Percentiles rank a stretch among this genome's conserved stretches.
phyloP scores from a whole-genome alignment of 2,888 invertebrate genomes.

The Rhodophaea formosa region DNA sequence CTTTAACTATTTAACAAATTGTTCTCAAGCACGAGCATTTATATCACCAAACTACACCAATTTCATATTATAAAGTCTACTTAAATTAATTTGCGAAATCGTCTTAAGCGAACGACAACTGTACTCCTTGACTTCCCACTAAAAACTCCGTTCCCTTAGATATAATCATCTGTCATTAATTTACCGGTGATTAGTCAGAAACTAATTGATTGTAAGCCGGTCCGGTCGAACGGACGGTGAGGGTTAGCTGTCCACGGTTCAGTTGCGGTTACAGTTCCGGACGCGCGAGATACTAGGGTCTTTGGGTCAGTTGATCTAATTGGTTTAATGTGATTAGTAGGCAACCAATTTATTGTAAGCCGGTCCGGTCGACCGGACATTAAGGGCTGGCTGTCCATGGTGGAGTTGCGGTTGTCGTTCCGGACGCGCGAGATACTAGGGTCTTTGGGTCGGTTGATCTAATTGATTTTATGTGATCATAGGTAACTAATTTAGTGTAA shows the following conservation, averaged over 20 bases:
- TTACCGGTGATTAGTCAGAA: slow-evolving; percentile 53
- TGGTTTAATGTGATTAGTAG: too few species aligned
- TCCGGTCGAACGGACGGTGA: slow-evolving; percentile 14
- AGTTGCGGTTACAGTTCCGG: background rate
- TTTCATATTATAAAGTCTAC: too few species aligned
- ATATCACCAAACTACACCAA: too few species aligned
- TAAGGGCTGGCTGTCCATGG: slow-evolving; percentile 22
- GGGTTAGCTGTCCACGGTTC: slow-evolving; percentile 16
- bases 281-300: too few species aligned
- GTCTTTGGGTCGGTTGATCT: background rate
- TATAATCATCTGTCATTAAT: slow-evolving; percentile 42
- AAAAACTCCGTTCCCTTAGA: too few species aligned
- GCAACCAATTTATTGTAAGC: slow-evolving; percentile 60
- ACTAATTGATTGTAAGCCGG: background rate
- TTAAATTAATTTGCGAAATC: too few species aligned
- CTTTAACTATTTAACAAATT: too few species aligned
- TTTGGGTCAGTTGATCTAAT: too few species aligned
- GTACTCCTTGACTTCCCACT: too few species aligned
- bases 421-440: background rate
- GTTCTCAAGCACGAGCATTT: too few species aligned
- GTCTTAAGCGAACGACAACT: too few species aligned
- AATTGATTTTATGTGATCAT: background rate
- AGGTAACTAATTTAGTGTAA: background rate
- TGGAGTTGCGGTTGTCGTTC: slow-evolving; percentile 20
- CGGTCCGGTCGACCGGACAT: slow-evolving; percentile 19